phyloP scores from a whole-genome alignment of 2,113 vertebrate species.

The Chloropsis hardwickii region DNA sequence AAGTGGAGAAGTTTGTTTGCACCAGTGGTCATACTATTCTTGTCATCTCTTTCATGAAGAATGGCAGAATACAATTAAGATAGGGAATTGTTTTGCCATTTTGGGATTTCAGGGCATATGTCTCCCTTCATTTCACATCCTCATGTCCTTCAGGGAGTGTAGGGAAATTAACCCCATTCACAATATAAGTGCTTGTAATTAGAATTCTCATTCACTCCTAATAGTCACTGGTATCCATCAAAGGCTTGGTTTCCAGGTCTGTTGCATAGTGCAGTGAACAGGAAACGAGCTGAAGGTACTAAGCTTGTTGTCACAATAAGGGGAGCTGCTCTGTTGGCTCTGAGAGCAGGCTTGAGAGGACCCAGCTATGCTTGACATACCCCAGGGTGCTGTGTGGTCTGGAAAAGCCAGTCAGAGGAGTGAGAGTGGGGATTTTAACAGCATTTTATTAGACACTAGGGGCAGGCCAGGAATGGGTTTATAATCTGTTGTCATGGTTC shows the following conservation, averaged over 20 bases:
- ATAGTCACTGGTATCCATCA: slow-evolving; percentile 62
- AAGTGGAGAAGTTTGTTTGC: neutral
- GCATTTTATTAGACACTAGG: slow-evolving; percentile 5
- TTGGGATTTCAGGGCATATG: neutral
- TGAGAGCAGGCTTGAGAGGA: neutral
- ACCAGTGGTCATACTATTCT: neutral
- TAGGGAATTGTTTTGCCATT: neutral
- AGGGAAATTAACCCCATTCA: slow-evolving; percentile 59
- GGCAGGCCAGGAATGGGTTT: neutral
- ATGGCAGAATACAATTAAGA: neutral
- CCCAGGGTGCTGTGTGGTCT: neutral
- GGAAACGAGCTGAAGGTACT: slow-evolving; percentile 10
- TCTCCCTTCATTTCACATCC: slow-evolving; percentile 38
- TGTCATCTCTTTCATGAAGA: neutral
- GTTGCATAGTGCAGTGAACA: neutral
- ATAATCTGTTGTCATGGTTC: slow-evolving; percentile 12
- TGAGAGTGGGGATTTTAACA: neutral
- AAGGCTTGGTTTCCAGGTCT: slow-evolving; percentile 9
- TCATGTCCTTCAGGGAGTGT: slow-evolving; percentile 36
- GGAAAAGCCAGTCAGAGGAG: neutral
- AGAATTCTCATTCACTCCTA: slow-evolving; percentile 65
- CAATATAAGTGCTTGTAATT: slow-evolving; percentile 64
- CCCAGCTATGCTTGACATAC: neutral
- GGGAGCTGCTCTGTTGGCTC: neutral
- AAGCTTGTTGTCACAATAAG: neutral